Evolutionary conservation across 2,888 invertebrate species (phyloP).

Genomic region (Caenorhabditis virilis): DNA sequence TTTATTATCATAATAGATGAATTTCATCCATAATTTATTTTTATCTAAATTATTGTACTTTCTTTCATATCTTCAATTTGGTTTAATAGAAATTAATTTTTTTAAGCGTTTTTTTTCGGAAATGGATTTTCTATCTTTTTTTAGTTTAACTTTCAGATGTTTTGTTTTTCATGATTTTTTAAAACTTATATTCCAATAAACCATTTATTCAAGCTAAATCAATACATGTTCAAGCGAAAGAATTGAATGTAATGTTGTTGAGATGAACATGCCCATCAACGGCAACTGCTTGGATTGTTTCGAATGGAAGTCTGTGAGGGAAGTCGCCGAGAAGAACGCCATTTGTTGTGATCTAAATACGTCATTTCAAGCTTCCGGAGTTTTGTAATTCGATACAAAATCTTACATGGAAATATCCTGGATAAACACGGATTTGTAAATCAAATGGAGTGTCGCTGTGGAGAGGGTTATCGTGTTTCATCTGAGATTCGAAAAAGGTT

Average conservation of each 20-base stretch:
- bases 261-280: slow-evolving; percentile 31
- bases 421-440: slow-evolving; percentile 34
- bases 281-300: slow-evolving; percentile 20
- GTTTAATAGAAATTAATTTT: no score
- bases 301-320: slow-evolving; percentile 35
- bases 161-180: no score
- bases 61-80: no score
- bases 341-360: slow-evolving; percentile 23
- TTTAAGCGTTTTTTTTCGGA: no score
- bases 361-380: no score
- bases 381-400: neutral
- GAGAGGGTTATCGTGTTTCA: slow-evolving; percentile 30
- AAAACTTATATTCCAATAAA: no score
- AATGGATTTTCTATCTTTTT: no score
- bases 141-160: no score
- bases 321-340: slow-evolving; percentile 32
- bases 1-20: no score
- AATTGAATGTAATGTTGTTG: slow-evolving; percentile 16
- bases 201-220: no score
- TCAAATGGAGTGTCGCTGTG: slow-evolving; percentile 35
- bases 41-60: no score
- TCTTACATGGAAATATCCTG: slow-evolving; percentile 28
- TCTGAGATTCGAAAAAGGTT: slow-evolving; percentile 16
- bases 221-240: slow-evolving; percentile 14
- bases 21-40: no score